Evolutionary conservation across 2,113 vertebrate species (phyloP), one percentile per base, ranked within the genome.

Genomic region (Tichodroma muraria): DNA sequence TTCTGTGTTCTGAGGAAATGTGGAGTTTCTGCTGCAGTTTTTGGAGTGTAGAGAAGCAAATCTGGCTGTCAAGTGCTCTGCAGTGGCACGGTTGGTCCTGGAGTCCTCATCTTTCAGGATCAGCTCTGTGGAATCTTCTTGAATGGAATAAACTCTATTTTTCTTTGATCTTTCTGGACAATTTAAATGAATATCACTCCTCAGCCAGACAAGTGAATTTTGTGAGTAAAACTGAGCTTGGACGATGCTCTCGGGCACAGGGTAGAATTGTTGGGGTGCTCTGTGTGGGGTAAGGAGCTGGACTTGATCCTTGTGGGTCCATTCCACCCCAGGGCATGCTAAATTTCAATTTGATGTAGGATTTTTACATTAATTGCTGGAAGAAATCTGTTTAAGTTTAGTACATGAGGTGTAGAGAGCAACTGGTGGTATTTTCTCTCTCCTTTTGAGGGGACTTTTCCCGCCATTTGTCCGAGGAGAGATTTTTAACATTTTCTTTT

Each of bases 191-290:
- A 4, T 17, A 40, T 45, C 30, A 13, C 16, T 42, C 33, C 61
- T 77, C 75, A 77, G 30, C 25, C 63, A 60, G 52, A 72, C 7
- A 37, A 63, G 15, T 37, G 22, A 52, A 31, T 50, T 44, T 54
- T 44, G 5, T 44, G 40, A 42, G 50, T 31, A 31, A 54, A 59
- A 38, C n/a, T 11, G n/a, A 70, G 28, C 49, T 70, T 27, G 33
- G 33, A 33, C 0, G 0, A 44, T 0, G 2, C 31, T 68, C 28
- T 69, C 27, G 27, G 18, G 38, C 33, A 53, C 73, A 61, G 14
- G 10, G 8, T 37, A 18, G 45, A 27, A 45, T 28, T 60, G 22
- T 7, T 60, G 54, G 18, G 18, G 12, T 53, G 38, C 6, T 18
- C 28, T 37, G 15, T 23, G 38, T 45, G 38, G 13, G 9, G 8